These are phyloP conservation scores for Rotaria magnacalcarata DNA, from an alignment of 2,888 invertebrate genomes.

Conservation along the genomic window DNA sequence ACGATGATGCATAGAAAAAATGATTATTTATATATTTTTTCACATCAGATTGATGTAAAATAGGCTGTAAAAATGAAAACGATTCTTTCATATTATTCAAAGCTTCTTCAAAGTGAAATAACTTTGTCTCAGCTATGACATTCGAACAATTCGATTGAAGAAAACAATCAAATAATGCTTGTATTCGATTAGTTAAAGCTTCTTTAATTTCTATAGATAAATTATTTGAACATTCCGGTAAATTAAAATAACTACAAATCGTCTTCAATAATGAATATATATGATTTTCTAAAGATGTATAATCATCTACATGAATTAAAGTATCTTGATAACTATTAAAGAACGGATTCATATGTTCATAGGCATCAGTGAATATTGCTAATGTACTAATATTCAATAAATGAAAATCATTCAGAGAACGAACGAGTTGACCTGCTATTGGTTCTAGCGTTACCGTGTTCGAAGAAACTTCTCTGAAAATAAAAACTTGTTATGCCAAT, in stretches of 20 bases:
- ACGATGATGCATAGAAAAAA: not conserved
- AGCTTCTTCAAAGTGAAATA: not conserved
- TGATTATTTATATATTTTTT: not conserved
- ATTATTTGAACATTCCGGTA: not conserved
- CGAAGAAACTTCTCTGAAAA: not conserved
- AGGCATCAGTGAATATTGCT: not conserved
- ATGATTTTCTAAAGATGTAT: not conserved
- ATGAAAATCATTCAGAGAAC: not conserved
- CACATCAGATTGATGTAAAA: not conserved
- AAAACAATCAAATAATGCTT: conserved; percentile 26
- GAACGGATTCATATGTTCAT: not conserved
- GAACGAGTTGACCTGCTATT: not conserved
- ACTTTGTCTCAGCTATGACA: not conserved
- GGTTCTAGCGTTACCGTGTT: not conserved
- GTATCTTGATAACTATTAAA: conserved; percentile 13
- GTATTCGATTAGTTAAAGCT: not conserved
- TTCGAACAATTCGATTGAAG: not conserved
- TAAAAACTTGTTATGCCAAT: no score
- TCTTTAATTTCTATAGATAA: not conserved
- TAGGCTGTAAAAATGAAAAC: not conserved
- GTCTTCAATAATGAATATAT: not conserved
- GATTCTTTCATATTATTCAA: not conserved
- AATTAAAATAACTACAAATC: not conserved
- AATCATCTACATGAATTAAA: not conserved
- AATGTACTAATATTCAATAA: not conserved